These are phyloP conservation scores for Mugil cephalus DNA, from an alignment of 2,113 vertebrate species.

Conservation along the genomic window DNA sequence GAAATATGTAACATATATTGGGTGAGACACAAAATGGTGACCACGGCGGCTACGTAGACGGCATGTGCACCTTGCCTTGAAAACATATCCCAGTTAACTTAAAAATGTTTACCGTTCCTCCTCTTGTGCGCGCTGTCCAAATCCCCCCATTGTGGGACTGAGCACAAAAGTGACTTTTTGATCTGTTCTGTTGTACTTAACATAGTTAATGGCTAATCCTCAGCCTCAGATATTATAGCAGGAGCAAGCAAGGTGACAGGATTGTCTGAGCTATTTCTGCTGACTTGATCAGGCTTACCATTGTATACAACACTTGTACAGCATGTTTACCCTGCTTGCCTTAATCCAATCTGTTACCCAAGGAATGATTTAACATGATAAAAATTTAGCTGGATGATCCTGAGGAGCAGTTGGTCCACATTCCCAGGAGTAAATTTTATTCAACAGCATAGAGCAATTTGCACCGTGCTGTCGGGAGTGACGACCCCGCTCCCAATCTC, in stretches of 20 bases:
- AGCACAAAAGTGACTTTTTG: slow-evolving; percentile 19
- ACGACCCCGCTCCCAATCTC: background rate
- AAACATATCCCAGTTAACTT: too few species aligned
- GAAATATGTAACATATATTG: too few species aligned
- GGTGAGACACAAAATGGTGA: too few species aligned
- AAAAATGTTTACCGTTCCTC: too few species aligned
- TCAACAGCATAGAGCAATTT: slow-evolving; percentile 10
- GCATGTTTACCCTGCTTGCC: slow-evolving; percentile 25
- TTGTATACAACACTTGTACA: slow-evolving; percentile 28
- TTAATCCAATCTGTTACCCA: slow-evolving; percentile 37
- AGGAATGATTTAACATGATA: slow-evolving; percentile 33
- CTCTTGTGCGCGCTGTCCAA: too few species aligned
- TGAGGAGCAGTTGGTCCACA: slow-evolving; percentile 2
- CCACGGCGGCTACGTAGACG: too few species aligned
- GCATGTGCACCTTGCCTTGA: too few species aligned
- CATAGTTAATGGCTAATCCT: slow-evolving; percentile 35
- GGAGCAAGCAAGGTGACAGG: slow-evolving; percentile 28
- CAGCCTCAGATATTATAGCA: slow-evolving; percentile 23
- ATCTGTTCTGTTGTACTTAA: slow-evolving; percentile 19
- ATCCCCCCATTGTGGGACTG: too few species aligned
- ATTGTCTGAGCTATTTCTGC: slow-evolving; percentile 62
- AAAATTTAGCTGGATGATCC: slow-evolving; percentile 18
- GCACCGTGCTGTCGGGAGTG: background rate
- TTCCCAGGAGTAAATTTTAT: slow-evolving; percentile 1
- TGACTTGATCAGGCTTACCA: slow-evolving; percentile 56